A percentile compares a stretch with the other conserved stretches of the same genome.
phyloP scores from a whole-genome alignment of 2,888 invertebrate genomes.

The Slavum lentiscoides region DNA sequence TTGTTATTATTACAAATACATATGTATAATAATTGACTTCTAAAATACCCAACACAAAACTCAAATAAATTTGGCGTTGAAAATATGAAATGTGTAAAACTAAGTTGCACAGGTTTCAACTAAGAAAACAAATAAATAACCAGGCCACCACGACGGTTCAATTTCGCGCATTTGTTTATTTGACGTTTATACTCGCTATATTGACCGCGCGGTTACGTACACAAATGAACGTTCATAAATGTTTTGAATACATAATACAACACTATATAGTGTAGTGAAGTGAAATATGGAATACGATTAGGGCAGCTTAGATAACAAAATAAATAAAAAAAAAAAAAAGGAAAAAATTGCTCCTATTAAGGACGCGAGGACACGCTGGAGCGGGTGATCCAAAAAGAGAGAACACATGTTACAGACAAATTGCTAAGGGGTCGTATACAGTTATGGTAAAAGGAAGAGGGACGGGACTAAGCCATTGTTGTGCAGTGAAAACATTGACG shows the following conservation, averaged over 20 bases:
- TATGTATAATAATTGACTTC: too few relatives aligned
- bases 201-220: not conserved
- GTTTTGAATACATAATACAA: not conserved
- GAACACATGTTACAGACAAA: constrained; percentile 48
- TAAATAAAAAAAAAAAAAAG: not conserved
- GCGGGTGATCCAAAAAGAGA: constrained; percentile 6
- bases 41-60: too few relatives aligned
- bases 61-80: not conserved
- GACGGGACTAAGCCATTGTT: constrained; percentile 38
- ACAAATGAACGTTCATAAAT: not conserved
- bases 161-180: not conserved
- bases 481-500: constrained; percentile 48
- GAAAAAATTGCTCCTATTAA: constrained; percentile 22
- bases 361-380: not conserved
- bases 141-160: not conserved
- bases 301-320: not conserved
- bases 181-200: not conserved
- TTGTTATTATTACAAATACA: too few relatives aligned
- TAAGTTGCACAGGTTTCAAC: too few relatives aligned
- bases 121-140: not conserved
- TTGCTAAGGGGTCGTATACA: constrained; percentile 32
- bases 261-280: not conserved
- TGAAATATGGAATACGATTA: constrained; percentile 25
- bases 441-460: constrained; percentile 37
- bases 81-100: not conserved